Conservation (phyloP, 2,888 invertebrate species). For the Chydorus sphaericus region DNA sequence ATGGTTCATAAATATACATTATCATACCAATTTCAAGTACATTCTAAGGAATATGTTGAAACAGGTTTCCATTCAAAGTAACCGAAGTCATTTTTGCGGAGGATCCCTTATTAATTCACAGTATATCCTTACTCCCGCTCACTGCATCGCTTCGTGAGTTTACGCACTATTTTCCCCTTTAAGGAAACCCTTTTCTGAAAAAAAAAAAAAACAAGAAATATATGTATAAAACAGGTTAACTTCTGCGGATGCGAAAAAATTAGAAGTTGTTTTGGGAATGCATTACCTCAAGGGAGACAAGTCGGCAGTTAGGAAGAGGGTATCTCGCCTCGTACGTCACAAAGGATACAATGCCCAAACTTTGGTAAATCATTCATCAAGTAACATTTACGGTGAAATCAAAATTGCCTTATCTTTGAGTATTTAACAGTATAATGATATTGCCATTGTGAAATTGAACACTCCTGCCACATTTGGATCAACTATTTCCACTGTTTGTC, state of each 20-base stretch:
- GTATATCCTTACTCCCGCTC: conserved; percentile 71
- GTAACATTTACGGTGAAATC: not conserved
- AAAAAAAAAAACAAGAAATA: too few relatives aligned
- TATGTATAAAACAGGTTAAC: conserved; percentile 1
- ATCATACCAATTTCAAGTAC: too few relatives aligned
- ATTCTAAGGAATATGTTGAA: too few relatives aligned
- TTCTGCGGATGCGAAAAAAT: conserved; percentile 1
- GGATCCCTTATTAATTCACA: conserved; percentile 64
- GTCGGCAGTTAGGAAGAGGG: conserved; percentile 58
- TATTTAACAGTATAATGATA: conserved; percentile 15
- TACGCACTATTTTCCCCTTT: too few relatives aligned
- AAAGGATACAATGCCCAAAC: conserved; percentile 67
- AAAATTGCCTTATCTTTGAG: too few relatives aligned
- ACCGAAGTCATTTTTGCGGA: conserved; percentile 73
- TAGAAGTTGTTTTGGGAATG: conserved; percentile 10
- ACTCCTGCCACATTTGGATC: conserved; percentile 25
- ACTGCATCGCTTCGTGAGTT: conserved; percentile 73
- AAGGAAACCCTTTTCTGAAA: too few relatives aligned
- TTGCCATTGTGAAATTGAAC: conserved; percentile 17
- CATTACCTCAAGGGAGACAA: too few relatives aligned
- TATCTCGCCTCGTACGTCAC: conserved; percentile 70
- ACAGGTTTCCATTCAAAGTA: conserved; percentile 60
- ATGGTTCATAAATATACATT: conserved; percentile 29
- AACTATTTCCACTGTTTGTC: conserved; percentile 19
- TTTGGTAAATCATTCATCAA: too few relatives aligned